phyloP scores from a whole-genome alignment of 2,797 vertebrate genomes.

The Moxostoma hubbsi region DNA sequence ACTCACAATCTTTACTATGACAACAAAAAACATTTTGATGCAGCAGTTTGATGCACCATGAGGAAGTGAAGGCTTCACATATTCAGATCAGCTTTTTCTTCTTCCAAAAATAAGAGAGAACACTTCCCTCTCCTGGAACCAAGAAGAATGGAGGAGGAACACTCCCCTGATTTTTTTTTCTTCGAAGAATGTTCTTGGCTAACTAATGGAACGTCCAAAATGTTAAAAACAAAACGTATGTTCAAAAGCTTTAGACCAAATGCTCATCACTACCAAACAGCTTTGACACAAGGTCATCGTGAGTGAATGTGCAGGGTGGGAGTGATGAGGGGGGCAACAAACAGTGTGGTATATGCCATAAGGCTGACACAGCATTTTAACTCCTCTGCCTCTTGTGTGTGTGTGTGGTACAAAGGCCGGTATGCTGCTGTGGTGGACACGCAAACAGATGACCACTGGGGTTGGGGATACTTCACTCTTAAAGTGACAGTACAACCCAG shows the following conservation, averaged over 20 bases:
- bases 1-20: neutral
- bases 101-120: neutral
- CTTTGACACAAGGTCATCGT: neutral
- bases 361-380: conserved; percentile 52
- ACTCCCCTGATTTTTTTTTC: neutral
- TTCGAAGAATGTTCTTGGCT: neutral
- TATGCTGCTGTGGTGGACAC: conserved; percentile 64
- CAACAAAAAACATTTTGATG: conserved; percentile 7
- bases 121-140: neutral
- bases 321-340: conserved; percentile 28
- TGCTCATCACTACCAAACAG: neutral
- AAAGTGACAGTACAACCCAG: conserved; percentile 8
- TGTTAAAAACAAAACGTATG: neutral
- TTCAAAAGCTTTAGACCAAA: neutral
- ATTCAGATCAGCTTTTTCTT: conserved; percentile 11
- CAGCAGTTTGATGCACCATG: neutral
- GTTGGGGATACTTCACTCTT: conserved; percentile 43
- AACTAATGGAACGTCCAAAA: neutral
- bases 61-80: conserved; percentile 23
- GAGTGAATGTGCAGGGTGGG: conserved; percentile 11
- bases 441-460: conserved; percentile 61
- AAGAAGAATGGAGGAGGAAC: neutral
- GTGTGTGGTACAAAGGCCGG: conserved; percentile 67
- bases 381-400: conserved; percentile 1
- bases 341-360: conserved; percentile 28